These are phyloP conservation scores for Trimorus sp. DNA, from an alignment of 2,888 invertebrate genomes.

Conservation along the genomic window DNA sequence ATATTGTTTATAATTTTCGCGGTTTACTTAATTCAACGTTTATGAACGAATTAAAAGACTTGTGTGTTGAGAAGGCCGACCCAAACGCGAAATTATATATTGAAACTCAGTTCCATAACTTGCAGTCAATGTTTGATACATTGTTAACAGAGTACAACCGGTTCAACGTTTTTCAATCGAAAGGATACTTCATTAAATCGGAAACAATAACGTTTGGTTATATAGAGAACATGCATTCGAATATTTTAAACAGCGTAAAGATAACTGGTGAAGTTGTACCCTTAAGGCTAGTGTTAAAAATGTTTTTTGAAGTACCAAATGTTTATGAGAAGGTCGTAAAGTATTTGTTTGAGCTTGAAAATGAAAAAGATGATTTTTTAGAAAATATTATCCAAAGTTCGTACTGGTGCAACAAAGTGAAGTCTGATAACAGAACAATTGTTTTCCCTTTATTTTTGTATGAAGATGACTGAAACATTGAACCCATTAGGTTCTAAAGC, in stretches of 20 bases:
- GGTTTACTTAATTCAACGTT: constrained; percentile 2
- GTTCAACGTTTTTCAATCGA: constrained; percentile 4
- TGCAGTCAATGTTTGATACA: constrained; percentile 19
- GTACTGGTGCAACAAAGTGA: neutral
- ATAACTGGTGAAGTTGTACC: constrained; percentile 27
- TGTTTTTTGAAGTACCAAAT: constrained; percentile 31
- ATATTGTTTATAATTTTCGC: constrained; percentile 11
- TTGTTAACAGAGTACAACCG: constrained; percentile 19
- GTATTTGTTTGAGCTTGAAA: constrained; percentile 14
- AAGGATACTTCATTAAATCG: constrained; percentile 14
- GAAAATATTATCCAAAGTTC: constrained; percentile 32
- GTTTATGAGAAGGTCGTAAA: neutral
- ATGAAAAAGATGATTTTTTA: constrained; percentile 5
- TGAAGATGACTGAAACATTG: constrained; percentile 8
- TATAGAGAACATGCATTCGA: constrained; percentile 4
- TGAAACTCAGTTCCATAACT: neutral
- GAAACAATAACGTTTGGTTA: constrained; percentile 21
- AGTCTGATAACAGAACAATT: neutral
- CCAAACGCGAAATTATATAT: neutral
- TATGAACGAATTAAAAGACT: neutral
- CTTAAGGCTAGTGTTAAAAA: constrained; percentile 13
- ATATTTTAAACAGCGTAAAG: constrained; percentile 30
- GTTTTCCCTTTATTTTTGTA: neutral
- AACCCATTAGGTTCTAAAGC: constrained; percentile 35
- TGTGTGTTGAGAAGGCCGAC: neutral